These are phyloP conservation scores for Mamestra brassicae DNA, from an alignment of 2,888 invertebrate species.

Conservation along the genomic window DNA sequence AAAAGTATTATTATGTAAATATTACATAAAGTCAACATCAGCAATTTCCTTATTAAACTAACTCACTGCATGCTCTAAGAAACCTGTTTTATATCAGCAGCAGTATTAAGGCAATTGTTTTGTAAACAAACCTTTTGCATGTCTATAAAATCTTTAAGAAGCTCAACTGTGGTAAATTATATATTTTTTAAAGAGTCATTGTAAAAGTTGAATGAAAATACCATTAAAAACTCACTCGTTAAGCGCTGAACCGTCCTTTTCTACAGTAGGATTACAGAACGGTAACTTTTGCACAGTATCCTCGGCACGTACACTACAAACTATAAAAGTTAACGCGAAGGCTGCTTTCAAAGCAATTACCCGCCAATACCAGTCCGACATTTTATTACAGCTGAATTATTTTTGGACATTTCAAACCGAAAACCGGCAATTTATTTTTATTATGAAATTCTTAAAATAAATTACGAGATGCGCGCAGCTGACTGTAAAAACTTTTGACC, in stretches of 20 bases:
- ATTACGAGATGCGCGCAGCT: constrained; percentile 70
- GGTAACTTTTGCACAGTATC: constrained; percentile 86
- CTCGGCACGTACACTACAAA: constrained; percentile 82
- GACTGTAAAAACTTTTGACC: constrained; percentile 66
- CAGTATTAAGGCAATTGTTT: constrained; percentile 53
- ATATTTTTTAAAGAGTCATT: not conserved
- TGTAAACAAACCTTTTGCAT: constrained; percentile 65
- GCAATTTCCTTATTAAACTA: not conserved
- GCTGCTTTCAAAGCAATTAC: constrained; percentile 82
- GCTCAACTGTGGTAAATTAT: not conserved
- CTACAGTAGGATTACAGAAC: constrained; percentile 85
- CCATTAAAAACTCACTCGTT: constrained; percentile 82
- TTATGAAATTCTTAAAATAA: constrained; percentile 78
- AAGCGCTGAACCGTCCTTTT: constrained; percentile 75
- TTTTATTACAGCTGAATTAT: constrained; percentile 84
- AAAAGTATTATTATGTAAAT: constrained; percentile 14
- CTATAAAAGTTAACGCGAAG: constrained; percentile 81
- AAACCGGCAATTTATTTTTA: constrained; percentile 74
- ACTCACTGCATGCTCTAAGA: not conserved
- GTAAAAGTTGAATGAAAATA: constrained; percentile 22
- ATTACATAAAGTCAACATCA: not conserved
- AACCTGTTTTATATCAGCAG: constrained; percentile 43
- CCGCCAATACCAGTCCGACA: constrained; percentile 88
- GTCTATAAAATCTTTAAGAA: not conserved
- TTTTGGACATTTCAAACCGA: constrained; percentile 83